Base-by-base conservation (phyloP, 2,888 invertebrate genomes). In the Hydrotaea cyrtoneurina region DNA sequence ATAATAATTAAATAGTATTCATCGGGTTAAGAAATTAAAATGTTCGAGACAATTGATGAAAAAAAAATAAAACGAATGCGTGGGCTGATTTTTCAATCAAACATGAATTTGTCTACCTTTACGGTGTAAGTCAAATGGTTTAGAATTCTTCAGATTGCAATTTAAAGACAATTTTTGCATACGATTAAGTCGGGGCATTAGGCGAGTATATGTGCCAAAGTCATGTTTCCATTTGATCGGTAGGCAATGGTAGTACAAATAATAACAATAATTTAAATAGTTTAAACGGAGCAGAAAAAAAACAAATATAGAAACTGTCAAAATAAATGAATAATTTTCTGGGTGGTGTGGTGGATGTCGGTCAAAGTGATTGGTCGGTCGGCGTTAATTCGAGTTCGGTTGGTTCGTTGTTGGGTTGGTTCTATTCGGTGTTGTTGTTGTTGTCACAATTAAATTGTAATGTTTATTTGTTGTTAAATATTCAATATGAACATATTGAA, bases 401-500 rank as follows among this genome's bases (percentile, higher is more conserved):
- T 10, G 19, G 11, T 26, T 36, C n/a, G 36, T 55, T 4, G 15
- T 74, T 46, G 43, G n/a, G 13, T 23, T 74, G 36, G 55, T 21
- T 13, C 7, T 31, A 7, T 7, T 7, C 7, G 31, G 3, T 7
- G 31, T 19, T n/a, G n/a, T 36, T 53, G 31, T 76, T 53, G 21
- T 66, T 79, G 80, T 82, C 73, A 74, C 79, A 80, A 74, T 80
- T 82, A 80, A 74, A 55, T 69, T 39, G 59, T 55, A 46, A 55
- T 50, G 19, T 81, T 77, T 81, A 76, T 79, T 71, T 10, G 69
- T 4, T 73, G 73, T 76, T 59, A 77, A 77, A 82, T 74, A 84
- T 57, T 62, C 36, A 71, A 73, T 64, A 71, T 79, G 46, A 55
- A 64, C 31, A 15, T 31, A 26, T 55, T n/a, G 31, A 31, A 31